A percentile compares a stretch with the other conserved stretches of the same genome.
Evolutionary conservation across 1,140 invertebrate genomes (phyloP).

Genomic region (Ectropis grisescens): DNA sequence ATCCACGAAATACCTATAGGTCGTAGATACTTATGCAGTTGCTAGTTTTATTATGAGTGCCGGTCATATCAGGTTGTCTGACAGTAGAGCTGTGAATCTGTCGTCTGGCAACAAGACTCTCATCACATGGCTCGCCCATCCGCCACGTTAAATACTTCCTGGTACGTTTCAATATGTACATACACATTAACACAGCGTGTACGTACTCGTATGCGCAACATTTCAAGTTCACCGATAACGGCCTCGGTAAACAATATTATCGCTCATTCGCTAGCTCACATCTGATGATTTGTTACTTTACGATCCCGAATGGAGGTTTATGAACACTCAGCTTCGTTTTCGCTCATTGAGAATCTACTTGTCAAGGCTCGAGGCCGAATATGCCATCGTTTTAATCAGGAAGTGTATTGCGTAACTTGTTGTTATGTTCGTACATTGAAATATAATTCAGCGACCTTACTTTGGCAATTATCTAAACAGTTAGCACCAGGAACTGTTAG

Average conservation of each 20-base stretch:
- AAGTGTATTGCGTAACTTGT: background rate
- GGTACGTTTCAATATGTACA: constrained; percentile 26
- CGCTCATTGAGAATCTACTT: constrained; percentile 9
- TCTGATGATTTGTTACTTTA: constrained; percentile 18
- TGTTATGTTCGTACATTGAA: background rate
- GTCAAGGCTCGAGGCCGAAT: background rate
- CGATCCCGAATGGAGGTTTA: constrained; percentile 13
- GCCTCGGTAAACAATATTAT: constrained; percentile 19
- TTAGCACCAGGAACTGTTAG: too few species aligned
- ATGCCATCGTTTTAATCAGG: background rate
- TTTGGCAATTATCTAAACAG: too few species aligned
- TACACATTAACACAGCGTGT: constrained; percentile 24
- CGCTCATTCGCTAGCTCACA: constrained; percentile 7
- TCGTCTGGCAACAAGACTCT: too few species aligned
- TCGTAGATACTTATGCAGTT: too few species aligned
- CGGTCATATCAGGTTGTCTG: too few species aligned
- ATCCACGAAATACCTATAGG: too few species aligned
- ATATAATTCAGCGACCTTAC: constrained; percentile 1
- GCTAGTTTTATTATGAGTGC: too few species aligned
- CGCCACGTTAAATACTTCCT: constrained; percentile 30
- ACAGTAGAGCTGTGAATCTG: too few species aligned
- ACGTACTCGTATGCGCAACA: constrained; percentile 20
- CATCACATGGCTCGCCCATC: constrained; percentile 9
- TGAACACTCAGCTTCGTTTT: constrained; percentile 11
- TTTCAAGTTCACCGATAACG: constrained; percentile 49